Evolutionary conservation across 2,113 vertebrate genomes (phyloP).

Genomic region (Pogonocichla stellata): DNA sequence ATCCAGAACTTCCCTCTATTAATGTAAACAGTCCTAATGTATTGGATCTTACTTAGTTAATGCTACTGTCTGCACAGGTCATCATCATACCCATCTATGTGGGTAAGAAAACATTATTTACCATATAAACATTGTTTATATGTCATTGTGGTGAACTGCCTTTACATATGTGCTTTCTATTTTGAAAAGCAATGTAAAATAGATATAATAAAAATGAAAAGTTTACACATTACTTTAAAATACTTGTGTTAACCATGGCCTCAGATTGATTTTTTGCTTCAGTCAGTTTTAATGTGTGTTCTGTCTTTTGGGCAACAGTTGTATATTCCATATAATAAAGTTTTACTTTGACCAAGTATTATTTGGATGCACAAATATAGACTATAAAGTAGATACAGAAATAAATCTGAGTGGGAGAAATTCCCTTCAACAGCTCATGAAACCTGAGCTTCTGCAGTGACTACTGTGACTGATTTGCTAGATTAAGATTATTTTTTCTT

Average conservation of each 20-base stretch:
- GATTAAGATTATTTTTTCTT: not conserved
- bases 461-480: not conserved
- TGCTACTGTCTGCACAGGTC: not conserved
- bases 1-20: not conserved
- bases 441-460: fast-evolving
- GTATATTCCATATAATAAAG: not conserved
- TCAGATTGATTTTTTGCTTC: not conserved
- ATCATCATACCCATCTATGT: fast-evolving
- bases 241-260: fast-evolving
- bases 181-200: not conserved
- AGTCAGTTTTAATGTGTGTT: not conserved
- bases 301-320: not conserved
- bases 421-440: not conserved
- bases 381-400: not conserved
- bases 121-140: not conserved
- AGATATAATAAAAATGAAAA: not conserved
- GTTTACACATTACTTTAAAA: not conserved
- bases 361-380: not conserved
- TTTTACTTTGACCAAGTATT: not conserved
- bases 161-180: not conserved
- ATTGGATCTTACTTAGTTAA: not conserved
- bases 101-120: not conserved
- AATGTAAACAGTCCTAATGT: not conserved
- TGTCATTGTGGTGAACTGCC: not conserved
- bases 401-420: not conserved